Conservation (phyloP, 2,797 vertebrate species). For the Acanthis flammea region DNA sequence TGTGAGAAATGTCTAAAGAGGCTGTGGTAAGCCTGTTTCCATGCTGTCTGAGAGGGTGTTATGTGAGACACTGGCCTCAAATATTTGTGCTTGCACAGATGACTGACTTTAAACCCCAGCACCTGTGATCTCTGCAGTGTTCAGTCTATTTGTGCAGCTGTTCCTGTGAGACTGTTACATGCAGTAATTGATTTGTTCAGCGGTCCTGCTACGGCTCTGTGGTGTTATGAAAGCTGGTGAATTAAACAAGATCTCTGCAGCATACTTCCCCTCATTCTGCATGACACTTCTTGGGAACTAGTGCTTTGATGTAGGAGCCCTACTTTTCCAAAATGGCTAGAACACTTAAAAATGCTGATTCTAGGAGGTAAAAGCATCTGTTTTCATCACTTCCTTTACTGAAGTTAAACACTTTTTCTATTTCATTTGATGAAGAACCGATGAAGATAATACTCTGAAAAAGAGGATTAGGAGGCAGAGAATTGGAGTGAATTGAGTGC, state of each 20-base stretch:
- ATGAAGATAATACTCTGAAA: background rate
- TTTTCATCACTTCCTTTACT: background rate
- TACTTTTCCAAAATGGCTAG: background rate
- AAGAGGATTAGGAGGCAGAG: background rate
- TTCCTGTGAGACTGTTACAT: background rate
- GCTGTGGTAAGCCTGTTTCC: slow-evolving; percentile 37
- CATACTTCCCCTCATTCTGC: background rate
- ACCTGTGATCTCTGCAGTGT: slow-evolving; percentile 48
- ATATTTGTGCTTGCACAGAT: slow-evolving; percentile 17
- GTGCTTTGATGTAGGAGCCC: background rate
- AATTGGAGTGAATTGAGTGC: background rate
- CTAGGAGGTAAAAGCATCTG: background rate
- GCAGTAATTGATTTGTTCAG: slow-evolving; percentile 56
- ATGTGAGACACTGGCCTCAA: background rate
- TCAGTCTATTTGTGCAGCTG: slow-evolving; percentile 53
- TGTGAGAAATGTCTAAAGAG: slow-evolving; percentile 3
- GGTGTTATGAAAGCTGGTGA: background rate
- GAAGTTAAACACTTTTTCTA: background rate
- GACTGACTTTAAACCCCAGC: slow-evolving; percentile 45
- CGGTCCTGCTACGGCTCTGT: background rate
- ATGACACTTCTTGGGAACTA: accelerated
- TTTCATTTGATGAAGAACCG: background rate
- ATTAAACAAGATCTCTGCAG: background rate
- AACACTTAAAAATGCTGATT: background rate
- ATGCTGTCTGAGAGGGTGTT: slow-evolving; percentile 15